These are phyloP conservation scores for Rotaria magnacalcarata DNA, from an alignment of 2,888 invertebrate genomes.

Conservation along the genomic window DNA sequence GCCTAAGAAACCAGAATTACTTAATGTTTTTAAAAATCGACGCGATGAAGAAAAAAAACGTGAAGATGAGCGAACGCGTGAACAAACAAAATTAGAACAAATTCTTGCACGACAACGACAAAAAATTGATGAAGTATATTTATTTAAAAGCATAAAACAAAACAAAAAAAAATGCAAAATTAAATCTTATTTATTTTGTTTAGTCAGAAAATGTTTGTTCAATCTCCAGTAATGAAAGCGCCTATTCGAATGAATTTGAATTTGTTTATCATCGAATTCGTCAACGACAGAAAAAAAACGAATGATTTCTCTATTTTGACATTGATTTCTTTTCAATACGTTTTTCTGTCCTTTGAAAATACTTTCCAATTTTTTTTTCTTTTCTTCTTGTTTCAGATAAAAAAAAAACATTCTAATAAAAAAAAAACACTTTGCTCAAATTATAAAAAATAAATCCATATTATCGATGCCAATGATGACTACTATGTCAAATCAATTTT, in stretches of 20 bases:
- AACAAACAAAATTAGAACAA: constrained; percentile 12
- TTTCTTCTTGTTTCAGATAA: neutral
- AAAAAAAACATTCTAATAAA: neutral
- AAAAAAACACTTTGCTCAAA: neutral
- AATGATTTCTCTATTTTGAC: neutral
- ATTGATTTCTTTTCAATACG: neutral
- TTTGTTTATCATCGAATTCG: constrained; percentile 38
- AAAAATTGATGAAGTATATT: neutral
- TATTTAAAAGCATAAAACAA: neutral
- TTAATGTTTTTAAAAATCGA: constrained; percentile 6
- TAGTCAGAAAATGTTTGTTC: constrained; percentile 19
- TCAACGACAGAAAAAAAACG: neutral
- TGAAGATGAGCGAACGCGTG: neutral
- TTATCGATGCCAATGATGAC: neutral
- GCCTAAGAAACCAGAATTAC: constrained; percentile 23
- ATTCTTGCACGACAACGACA: constrained; percentile 20
- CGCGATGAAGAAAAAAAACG: neutral
- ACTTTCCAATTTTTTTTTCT: neutral
- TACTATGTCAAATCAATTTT: neutral
- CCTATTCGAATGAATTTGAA: constrained; percentile 34
- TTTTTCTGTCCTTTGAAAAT: neutral
- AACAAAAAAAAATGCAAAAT: neutral
- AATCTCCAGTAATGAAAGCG: neutral
- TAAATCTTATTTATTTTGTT: neutral
- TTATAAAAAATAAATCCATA: neutral